Base-by-base conservation (phyloP, 2,113 vertebrate genomes). In the Trogon surrucura region DNA sequence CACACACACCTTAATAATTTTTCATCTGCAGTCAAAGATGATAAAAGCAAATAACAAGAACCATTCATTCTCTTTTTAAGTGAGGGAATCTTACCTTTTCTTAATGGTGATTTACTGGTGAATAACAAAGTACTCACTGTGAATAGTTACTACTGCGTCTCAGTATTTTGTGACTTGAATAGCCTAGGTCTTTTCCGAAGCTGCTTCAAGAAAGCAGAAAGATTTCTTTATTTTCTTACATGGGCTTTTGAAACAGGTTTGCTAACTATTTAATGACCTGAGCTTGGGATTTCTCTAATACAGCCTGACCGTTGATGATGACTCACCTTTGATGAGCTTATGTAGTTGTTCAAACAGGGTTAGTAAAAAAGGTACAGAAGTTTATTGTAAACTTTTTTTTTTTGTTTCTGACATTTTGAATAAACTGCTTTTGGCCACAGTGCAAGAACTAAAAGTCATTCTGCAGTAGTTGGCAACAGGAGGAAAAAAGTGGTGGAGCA, bases 351-450 rank as follows among this genome's bases (percentile, higher is more conserved):
- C 45, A 73, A 71, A 71, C n/a, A 23, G 8, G 2, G 25, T n/a
- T n/a, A 61, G n/a, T 47, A 50, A 85, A 54, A 65, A 75, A 65
- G 30, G 45, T 25, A 45, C 16, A 50, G 13, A 50, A 32, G 12
- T 77, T 87, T 69, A 26, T 29, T 51, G 41, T 41, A 29, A 65
- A 75, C 25, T 27, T 12, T 34, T 41, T 41, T 41, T 41, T 72
- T 65, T 53, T 69, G 7, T 36, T 65, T 48, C 45, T 80, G 48
- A 54, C n/a, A 79, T 84, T 71, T 45, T 10, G 58, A 91, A 85
- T 62, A 91, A 95, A 87, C 53, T 72, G 84, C 53, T 85, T 92
- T 82, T 94, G 89, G 78, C 70, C 64, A 34, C 48, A 26, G 44
- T 47, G 61, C 48, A 69, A 81, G 89, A 79, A 20, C 26, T 4